Evolutionary conservation across 2,113 vertebrate genomes (phyloP), one percentile per base, ranked within the genome.

Genomic region (Vulpes ferrilata): DNA sequence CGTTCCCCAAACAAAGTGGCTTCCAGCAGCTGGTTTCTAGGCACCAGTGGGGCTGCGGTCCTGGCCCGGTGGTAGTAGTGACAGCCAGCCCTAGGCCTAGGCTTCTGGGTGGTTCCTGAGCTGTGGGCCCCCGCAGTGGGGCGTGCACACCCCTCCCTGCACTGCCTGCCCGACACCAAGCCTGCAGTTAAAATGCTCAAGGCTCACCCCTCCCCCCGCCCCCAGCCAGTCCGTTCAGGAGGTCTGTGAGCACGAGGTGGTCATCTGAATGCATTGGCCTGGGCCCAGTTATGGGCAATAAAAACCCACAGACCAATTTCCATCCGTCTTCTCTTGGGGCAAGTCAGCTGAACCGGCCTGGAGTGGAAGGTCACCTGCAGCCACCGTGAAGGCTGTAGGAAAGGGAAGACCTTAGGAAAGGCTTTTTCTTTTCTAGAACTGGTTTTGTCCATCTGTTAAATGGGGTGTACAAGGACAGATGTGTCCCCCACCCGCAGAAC

Each of bases 151-250:
- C 17, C 3, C 32, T 73, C 5, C 35, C 17, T 32, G 2, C 53
- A 13, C 23, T 57, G 38, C 27, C 11, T 0, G 55, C 43, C 38
- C 0, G 4, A 76, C 51, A 48, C 32, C 38, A 25, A 60, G 60
- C 62, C 73, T 82, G 27, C 8, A 11, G 35, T 88, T 53, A n/a
- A 25, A 11, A 17, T 5, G 6, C 3, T 2, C 12, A n/a, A 48
- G 23, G 10, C 35, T 16, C 8, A 2, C 43, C 43, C 7, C 38
- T 0, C 6, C 35, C 0, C 35, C 23, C n/a, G n/a, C n/a, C 5
- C 59, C 43, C n/a, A 65, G 0, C n/a, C n/a, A 5, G 22, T 55
- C 43, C 69, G 27, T 86, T 65, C 38, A 38, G 4, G 51, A 7
- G 30, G 20, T 67, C 53, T 2, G 12, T 62, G 71, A 35, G 32